Conservation (phyloP, 2,113 vertebrate genomes). For the Anhinga rufa region DNA sequence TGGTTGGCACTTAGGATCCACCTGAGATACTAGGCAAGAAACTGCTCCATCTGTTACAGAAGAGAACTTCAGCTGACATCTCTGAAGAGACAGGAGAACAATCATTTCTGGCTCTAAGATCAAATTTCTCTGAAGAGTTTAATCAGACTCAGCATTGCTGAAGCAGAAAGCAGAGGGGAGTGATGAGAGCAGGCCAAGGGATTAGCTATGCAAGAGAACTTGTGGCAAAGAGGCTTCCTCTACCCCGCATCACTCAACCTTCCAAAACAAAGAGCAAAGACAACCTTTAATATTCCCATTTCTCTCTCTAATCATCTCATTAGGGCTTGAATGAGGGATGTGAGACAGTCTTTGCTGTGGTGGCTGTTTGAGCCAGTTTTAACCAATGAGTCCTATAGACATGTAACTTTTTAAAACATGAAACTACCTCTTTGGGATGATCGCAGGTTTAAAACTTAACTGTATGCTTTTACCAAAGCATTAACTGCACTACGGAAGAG, state of each 20-base stretch:
- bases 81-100: neutral
- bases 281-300: neutral
- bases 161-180: neutral
- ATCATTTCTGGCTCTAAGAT: neutral
- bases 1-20: neutral
- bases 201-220: fast-evolving
- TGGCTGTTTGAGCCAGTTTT: neutral
- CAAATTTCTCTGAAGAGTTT: neutral
- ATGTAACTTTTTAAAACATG: neutral
- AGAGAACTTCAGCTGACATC: neutral
- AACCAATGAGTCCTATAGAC: neutral
- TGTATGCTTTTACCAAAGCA: neutral
- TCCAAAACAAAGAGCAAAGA: neutral
- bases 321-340: neutral
- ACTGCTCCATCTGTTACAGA: neutral
- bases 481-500: neutral
- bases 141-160: neutral
- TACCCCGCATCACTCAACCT: neutral
- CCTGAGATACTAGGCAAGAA: neutral
- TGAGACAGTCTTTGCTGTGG: neutral
- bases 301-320: neutral
- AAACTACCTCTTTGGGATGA: neutral
- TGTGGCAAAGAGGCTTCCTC: neutral
- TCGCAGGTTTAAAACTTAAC: neutral
- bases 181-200: neutral